Base-by-base conservation (phyloP, 2,113 vertebrate species). In the Cichladusa arquata region DNA sequence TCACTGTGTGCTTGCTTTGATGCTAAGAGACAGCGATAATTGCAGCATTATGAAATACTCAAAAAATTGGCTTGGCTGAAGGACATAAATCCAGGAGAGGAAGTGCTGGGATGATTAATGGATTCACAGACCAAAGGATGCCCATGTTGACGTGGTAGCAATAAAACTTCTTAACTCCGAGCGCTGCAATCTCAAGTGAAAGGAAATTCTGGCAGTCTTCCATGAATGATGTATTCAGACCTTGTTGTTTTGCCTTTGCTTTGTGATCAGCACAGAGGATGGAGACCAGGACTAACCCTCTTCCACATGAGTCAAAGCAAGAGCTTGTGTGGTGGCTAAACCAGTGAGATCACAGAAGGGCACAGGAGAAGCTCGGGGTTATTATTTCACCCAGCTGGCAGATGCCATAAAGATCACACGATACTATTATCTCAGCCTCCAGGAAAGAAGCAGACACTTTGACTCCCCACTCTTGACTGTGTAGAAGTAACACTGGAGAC, bases 111-210 rank as follows among this genome's bases (percentile, higher is more conserved):
- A 64, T 86, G 81, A 50, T 78, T 33, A 80, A 90, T 66, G 61
- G 66, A 69, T 87, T 82, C 94, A 88, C 47, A 80, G 69, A 89
- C 73, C 77, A 82, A 90, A 96, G 47, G 81, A 71, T 71, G 92
- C 65, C 76, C 53, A 56, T 19, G 61, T 44, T 95, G 83, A 91
- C 2, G 0, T 81, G 88, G 76, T 72, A 78, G 28, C 64, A 92
- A 77, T 48, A 69, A 91, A 84, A 71, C 71, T 83, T 69, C 53
- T 79, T 83, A 36, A 84, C 84, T 84, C 13, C 0, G 0, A 93
- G 62, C 71, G 8, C 4, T 65, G 71, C 74, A 57, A 36, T 70
- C 69, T 82, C 53, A 81, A 87, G 56, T 45, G 64, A 91, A 76
- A 84, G 85, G 84, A 86, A 87, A 45, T 6, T 38, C 69, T 96